phyloP scores from a whole-genome alignment of 2,113 vertebrate species.

The Himantopus leucocephalus region DNA sequence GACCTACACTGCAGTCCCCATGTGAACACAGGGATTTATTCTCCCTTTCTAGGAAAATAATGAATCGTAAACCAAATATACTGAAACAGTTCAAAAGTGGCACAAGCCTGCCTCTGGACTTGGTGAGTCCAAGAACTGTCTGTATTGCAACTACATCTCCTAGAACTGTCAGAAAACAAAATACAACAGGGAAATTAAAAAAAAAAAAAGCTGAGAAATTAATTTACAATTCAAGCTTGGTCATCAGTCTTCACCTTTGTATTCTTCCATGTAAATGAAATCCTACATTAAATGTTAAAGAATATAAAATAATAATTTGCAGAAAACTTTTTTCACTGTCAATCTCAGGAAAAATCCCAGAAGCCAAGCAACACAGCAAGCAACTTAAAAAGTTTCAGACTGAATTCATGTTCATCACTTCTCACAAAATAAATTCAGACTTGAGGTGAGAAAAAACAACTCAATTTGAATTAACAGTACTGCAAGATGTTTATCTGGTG shows the following conservation, averaged over 20 bases:
- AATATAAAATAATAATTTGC: neutral
- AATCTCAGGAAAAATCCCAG: neutral
- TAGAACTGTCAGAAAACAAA: neutral
- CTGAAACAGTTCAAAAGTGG: neutral
- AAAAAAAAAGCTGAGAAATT: neutral
- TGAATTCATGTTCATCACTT: neutral
- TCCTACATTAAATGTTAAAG: neutral
- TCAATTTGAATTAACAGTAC: neutral
- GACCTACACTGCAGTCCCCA: neutral
- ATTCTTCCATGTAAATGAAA: neutral
- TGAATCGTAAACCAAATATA: neutral
- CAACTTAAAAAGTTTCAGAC: neutral
- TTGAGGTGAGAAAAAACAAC: neutral
- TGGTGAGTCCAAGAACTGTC: accelerated
- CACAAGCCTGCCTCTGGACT: neutral
- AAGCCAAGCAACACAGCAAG: neutral
- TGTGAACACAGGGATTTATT: neutral
- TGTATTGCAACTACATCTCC: neutral
- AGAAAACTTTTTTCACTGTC: neutral
- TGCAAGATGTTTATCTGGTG: neutral
- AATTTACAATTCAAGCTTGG: neutral
- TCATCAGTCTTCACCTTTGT: neutral
- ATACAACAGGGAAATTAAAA: neutral
- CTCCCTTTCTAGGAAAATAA: neutral
- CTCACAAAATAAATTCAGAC: neutral